Percentiles rank a stretch among this genome's conserved stretches.
These are phyloP conservation scores for Siderastrea radians DNA, from an alignment of 92 coral and sea anemone genomes.

Conservation along the genomic window DNA sequence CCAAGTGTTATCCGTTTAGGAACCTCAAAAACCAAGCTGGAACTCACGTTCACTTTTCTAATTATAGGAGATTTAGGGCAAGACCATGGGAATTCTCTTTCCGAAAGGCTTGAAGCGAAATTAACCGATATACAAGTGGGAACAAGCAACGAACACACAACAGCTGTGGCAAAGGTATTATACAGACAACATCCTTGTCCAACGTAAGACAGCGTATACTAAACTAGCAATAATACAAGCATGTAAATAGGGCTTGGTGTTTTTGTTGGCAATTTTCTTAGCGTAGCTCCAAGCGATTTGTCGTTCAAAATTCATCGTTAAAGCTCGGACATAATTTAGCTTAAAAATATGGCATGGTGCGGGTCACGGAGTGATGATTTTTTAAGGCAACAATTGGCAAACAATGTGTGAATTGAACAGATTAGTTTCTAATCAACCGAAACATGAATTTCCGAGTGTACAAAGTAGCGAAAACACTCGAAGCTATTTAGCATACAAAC, in stretches of 20 bases:
- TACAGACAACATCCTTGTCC: background rate
- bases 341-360: too few species aligned
- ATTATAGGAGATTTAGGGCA: conserved; percentile 23
- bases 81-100: conserved; percentile 39
- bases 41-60: conserved; percentile 7
- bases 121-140: conserved; percentile 74
- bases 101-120: conserved; percentile 86
- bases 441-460: conserved; percentile 16
- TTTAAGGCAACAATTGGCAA: conserved; percentile 2
- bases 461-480: conserved; percentile 15
- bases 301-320: background rate
- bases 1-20: conserved; percentile 14
- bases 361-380: background rate
- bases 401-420: conserved; percentile 8
- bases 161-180: conserved; percentile 6
- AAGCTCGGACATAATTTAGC: too few species aligned
- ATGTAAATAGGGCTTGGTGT: background rate
- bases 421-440: conserved; percentile 12
- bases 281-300: background rate
- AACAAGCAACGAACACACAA: conserved; percentile 9
- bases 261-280: background rate
- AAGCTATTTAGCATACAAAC: conserved; percentile 29
- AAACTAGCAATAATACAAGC: background rate
- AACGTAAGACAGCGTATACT: background rate
- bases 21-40: conserved; percentile 3